Conservation (phyloP, 2,888 invertebrate species). For the Germaria angustata region DNA sequence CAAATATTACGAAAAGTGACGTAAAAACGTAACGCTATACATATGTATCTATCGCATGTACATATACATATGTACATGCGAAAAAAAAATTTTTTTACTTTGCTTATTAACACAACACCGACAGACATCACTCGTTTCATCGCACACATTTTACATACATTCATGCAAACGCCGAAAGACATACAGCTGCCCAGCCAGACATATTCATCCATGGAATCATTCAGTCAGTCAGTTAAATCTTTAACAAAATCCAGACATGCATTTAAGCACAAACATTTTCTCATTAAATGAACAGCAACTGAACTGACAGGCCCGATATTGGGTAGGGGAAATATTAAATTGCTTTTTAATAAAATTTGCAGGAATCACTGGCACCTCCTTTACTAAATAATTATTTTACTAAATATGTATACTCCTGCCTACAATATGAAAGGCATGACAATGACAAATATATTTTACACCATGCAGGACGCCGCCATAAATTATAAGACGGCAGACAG, state of each 20-base stretch:
- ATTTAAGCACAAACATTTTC: slow-evolving; percentile 49
- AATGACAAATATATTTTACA: too few relatives aligned
- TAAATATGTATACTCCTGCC: too few relatives aligned
- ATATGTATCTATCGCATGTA: neutral
- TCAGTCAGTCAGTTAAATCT: slow-evolving; percentile 46
- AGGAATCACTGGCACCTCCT: too few relatives aligned
- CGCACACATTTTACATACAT: neutral
- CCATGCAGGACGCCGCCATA: too few relatives aligned
- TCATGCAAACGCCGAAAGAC: slow-evolving; percentile 7
- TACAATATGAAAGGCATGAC: too few relatives aligned
- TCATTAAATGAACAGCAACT: slow-evolving; percentile 21
- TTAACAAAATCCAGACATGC: slow-evolving; percentile 47
- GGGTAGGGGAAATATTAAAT: neutral
- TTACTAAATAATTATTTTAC: too few relatives aligned
- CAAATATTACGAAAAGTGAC: slow-evolving; percentile 42
- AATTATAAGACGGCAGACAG: too few relatives aligned
- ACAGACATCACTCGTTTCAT: neutral
- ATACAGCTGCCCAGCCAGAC: neutral
- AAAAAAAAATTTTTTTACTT: neutral
- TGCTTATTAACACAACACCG: neutral
- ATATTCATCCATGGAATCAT: slow-evolving; percentile 28
- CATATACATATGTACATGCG: neutral
- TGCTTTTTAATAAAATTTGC: too few relatives aligned
- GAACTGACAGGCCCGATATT: slow-evolving; percentile 1
- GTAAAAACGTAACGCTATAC: slow-evolving; percentile 17